Percentiles rank a stretch among this genome's conserved stretches.
Conservation (phyloP, 2,888 invertebrate species). For the Acrobasis consociella region DNA sequence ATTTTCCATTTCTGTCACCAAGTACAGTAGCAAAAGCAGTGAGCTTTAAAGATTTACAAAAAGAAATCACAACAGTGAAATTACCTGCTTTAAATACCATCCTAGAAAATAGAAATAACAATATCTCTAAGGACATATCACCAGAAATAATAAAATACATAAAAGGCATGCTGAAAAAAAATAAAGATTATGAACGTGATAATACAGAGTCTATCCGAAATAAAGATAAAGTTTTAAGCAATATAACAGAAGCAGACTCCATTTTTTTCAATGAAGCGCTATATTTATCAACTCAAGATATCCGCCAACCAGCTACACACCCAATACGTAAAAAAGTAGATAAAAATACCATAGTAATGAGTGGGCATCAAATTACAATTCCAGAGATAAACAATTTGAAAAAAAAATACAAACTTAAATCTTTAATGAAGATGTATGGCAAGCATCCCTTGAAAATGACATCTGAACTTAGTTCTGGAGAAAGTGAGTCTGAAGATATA, state of each 20-base stretch:
- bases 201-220: background rate
- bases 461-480: slow-evolving; percentile 8
- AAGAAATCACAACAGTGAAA: background rate
- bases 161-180: background rate
- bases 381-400: background rate
- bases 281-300: background rate
- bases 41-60: background rate
- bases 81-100: background rate
- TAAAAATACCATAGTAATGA: background rate
- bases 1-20: background rate
- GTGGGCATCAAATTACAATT: background rate
- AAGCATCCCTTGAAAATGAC: background rate
- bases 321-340: background rate
- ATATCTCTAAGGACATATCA: background rate
- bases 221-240: background rate
- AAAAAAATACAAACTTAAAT: background rate
- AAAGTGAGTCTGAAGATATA: background rate
- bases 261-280: background rate
- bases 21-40: background rate
- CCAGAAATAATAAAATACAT: background rate
- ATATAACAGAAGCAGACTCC: background rate
- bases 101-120: background rate
- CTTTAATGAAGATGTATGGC: background rate
- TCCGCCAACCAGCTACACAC: background rate
- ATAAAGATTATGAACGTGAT: background rate